These are phyloP conservation scores for Zaprionus davidi DNA, from an alignment of 1,140 invertebrate species.

Conservation along the genomic window DNA sequence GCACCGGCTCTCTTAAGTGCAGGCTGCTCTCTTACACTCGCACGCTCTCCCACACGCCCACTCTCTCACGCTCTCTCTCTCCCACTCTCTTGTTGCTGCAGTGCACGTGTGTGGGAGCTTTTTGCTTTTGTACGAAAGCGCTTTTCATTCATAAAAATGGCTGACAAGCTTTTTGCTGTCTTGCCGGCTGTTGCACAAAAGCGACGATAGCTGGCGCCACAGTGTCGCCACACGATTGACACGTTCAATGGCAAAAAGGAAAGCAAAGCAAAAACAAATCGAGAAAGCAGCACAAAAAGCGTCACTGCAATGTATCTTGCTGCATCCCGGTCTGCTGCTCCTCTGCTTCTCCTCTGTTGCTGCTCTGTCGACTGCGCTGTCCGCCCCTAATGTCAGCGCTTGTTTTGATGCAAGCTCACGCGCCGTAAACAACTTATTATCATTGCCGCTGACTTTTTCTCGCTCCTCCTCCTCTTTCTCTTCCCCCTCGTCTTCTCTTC, in stretches of 20 bases:
- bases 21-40: constrained; percentile 11
- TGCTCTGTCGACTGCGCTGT: constrained; percentile 54
- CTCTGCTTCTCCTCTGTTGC: background rate
- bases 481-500: background rate
- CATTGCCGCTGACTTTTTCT: constrained; percentile 64
- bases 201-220: constrained; percentile 71
- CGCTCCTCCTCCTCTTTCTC: constrained; percentile 28
- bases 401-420: constrained; percentile 81
- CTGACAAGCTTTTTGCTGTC: constrained; percentile 67
- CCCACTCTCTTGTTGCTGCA: constrained; percentile 11
- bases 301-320: constrained; percentile 41
- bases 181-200: constrained; percentile 56
- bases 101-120: constrained; percentile 33
- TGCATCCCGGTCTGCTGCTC: background rate
- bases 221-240: constrained; percentile 13
- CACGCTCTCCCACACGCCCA: background rate
- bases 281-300: constrained; percentile 6
- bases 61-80: constrained; percentile 14
- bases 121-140: constrained; percentile 52
- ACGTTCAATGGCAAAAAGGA: constrained; percentile 18
- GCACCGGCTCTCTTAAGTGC: constrained; percentile 27
- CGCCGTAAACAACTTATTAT: constrained; percentile 82
- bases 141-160: constrained; percentile 82
- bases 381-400: constrained; percentile 81
- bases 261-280: constrained; percentile 15